Percentiles rank a stretch among this genome's conserved stretches.
Evolutionary conservation across 2,888 invertebrate genomes (phyloP).

Genomic region (Megalurothrips usitatus): DNA sequence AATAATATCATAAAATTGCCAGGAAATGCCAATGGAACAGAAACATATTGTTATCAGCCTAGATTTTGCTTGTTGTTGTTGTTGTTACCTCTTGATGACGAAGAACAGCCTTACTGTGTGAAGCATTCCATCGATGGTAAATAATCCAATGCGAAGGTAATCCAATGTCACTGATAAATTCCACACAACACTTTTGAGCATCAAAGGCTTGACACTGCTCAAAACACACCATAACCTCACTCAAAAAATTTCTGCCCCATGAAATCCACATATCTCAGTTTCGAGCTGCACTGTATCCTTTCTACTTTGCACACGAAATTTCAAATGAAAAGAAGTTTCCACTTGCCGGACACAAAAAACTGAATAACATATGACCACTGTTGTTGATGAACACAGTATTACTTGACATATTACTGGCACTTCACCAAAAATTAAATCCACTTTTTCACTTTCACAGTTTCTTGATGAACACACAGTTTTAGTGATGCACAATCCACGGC

Average conservation of each 20-base stretch:
- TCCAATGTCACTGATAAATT: background rate
- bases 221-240: conserved; percentile 4
- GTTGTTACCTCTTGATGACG: no score
- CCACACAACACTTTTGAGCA: background rate
- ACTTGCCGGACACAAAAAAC: background rate
- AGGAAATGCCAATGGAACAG: no score
- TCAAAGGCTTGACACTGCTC: background rate
- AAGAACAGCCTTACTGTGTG: background rate
- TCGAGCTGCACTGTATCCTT: background rate
- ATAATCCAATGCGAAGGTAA: background rate
- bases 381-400: background rate
- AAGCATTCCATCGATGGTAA: background rate
- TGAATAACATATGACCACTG: background rate
- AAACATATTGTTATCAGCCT: no score
- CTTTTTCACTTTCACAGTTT: background rate
- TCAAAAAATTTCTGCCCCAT: background rate
- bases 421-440: background rate
- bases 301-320: background rate
- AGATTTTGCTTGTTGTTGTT: no score
- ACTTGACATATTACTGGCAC: background rate
- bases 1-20: no score
- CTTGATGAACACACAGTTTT: background rate
- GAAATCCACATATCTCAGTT: background rate
- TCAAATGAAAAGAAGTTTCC: background rate
- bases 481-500: background rate